A percentile compares a stretch with the other conserved stretches of the same genome.
These are phyloP conservation scores for Zonotrichia leucophrys DNA, from an alignment of 2,113 vertebrate species.

Conservation along the genomic window DNA sequence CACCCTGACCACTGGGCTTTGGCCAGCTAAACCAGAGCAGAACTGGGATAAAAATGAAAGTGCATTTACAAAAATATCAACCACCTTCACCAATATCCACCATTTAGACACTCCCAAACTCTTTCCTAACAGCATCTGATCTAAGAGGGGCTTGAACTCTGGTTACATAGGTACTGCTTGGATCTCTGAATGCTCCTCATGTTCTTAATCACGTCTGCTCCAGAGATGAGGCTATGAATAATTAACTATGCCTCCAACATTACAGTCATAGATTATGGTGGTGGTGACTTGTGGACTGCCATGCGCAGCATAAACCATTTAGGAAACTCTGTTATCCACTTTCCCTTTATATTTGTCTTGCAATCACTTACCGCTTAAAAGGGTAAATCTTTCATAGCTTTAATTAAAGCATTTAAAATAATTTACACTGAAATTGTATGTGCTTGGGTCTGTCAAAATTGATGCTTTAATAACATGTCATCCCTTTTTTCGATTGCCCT, in stretches of 20 bases:
- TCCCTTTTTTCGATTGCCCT: conserved; percentile 80
- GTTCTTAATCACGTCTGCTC: conserved; percentile 81
- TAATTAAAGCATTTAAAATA: conserved; percentile 87
- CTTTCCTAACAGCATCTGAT: conserved; percentile 60
- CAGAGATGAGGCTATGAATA: conserved; percentile 80
- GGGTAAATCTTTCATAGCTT: conserved; percentile 81
- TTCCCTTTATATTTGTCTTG: conserved; percentile 81
- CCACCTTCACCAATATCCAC: neutral
- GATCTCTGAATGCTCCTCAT: conserved; percentile 74
- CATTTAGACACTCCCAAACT: conserved; percentile 48
- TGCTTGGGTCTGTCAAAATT: conserved; percentile 82
- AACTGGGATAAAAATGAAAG: neutral
- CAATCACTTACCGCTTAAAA: conserved; percentile 80
- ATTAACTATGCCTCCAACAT: conserved; percentile 79
- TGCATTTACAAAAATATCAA: conserved; percentile 37
- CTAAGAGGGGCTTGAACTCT: conserved; percentile 60
- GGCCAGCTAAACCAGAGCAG: neutral
- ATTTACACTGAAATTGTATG: conserved; percentile 83
- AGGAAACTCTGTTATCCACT: conserved; percentile 76
- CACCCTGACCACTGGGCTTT: conserved; percentile 4
- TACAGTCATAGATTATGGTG: conserved; percentile 76
- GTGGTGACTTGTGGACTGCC: conserved; percentile 75
- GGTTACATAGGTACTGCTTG: conserved; percentile 70
- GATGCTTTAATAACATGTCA: conserved; percentile 85
- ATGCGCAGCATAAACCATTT: conserved; percentile 77